phyloP scores from a whole-genome alignment of 1,140 invertebrate species.

The Drosophila persimilis region DNA sequence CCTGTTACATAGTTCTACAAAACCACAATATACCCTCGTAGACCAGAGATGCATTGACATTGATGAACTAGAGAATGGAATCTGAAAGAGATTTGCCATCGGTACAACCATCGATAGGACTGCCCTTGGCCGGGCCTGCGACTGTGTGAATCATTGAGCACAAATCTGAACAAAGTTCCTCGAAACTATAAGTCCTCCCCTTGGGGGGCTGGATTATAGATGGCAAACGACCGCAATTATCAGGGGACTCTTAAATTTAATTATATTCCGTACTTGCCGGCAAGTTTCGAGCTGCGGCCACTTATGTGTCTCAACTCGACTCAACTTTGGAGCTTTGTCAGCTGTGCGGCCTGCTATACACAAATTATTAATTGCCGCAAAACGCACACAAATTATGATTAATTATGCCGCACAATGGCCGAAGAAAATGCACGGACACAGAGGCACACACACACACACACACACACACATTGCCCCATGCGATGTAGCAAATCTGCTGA shows the following conservation, averaged over 20 bases:
- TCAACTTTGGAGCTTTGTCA: constrained; percentile 43
- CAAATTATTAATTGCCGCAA: constrained; percentile 78
- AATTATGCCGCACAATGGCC: constrained; percentile 67
- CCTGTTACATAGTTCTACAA: no score
- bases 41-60: constrained; percentile 16
- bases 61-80: constrained; percentile 21
- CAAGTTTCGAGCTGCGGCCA: constrained; percentile 34
- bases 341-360: constrained; percentile 51
- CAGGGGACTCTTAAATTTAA: constrained; percentile 37
- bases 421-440: constrained; percentile 35
- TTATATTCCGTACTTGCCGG: constrained; percentile 22
- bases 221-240: constrained; percentile 13
- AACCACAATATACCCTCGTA: no score
- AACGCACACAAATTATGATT: constrained; percentile 76
- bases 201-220: neutral
- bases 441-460: constrained; percentile 4
- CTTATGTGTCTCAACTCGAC: constrained; percentile 2
- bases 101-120: no score
- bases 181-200: neutral
- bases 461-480: neutral
- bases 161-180: no score
- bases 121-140: no score
- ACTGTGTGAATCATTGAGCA: no score
- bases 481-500: constrained; percentile 34
- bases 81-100: neutral